phyloP scores from a whole-genome alignment of 1,140 invertebrate genomes.

The Portunus trituberculatus region DNA sequence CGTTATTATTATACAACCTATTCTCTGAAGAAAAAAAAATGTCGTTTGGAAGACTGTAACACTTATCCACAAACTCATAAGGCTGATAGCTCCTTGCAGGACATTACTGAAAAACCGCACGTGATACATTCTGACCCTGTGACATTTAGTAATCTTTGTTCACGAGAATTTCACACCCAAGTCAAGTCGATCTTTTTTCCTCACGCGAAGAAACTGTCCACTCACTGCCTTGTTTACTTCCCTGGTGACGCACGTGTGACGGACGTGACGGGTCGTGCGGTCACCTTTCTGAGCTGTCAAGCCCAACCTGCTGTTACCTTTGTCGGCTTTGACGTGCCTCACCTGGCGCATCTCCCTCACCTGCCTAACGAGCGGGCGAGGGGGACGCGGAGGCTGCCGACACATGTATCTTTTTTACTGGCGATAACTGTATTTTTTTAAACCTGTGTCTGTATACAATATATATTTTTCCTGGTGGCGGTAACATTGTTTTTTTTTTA shows the following conservation, averaged over 20 bases:
- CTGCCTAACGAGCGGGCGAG: no score
- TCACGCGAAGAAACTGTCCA: not conserved
- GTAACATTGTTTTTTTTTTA: no score
- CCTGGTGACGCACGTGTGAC: not conserved
- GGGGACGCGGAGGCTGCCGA: no score
- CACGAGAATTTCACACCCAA: not conserved
- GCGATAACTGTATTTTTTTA: not conserved
- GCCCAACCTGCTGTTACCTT: constrained; percentile 7
- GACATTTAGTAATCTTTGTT: not conserved
- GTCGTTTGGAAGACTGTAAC: no score
- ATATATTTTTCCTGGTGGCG: no score
- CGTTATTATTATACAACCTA: no score
- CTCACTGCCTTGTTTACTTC: not conserved
- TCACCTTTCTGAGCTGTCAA: not conserved
- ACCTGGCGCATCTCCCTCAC: not conserved
- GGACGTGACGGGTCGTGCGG: not conserved
- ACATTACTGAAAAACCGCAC: no score
- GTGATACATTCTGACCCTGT: not conserved
- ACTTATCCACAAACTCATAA: no score
- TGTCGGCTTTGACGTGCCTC: not conserved
- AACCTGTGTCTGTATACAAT: no score
- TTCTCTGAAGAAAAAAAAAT: no score
- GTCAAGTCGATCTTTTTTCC: not conserved
- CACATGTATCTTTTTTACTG: no score
- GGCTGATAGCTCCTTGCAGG: no score